phyloP scores from a whole-genome alignment of 2,888 invertebrate genomes.

The Conus canariensis region DNA sequence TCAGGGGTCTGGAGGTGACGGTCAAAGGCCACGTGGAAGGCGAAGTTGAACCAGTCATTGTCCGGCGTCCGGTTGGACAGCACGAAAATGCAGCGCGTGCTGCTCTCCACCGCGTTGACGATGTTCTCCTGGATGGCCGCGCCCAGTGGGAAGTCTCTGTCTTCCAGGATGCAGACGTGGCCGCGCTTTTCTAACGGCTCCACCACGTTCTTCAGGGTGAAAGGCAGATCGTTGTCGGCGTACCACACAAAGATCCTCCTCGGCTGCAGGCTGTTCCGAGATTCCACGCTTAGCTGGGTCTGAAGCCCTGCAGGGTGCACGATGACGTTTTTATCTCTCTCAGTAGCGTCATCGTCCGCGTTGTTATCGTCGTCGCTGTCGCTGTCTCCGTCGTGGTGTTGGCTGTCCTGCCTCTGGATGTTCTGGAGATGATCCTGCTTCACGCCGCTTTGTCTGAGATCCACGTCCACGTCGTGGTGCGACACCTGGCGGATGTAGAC shows the following conservation, averaged over 20 bases:
- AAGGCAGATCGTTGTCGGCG: conserved; percentile 30
- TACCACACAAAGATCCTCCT: conserved; percentile 38
- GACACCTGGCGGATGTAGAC: background rate
- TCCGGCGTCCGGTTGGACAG: conserved; percentile 13
- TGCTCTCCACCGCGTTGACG: conserved; percentile 31
- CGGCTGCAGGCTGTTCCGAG: background rate
- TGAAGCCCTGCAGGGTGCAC: background rate
- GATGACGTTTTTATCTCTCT: background rate
- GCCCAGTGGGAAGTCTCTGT: conserved; percentile 34
- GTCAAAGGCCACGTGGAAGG: conserved; percentile 39
- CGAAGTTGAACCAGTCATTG: conserved; percentile 35
- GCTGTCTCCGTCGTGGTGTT: background rate
- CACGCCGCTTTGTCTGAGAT: background rate
- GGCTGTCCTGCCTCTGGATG: background rate
- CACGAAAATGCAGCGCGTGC: conserved; percentile 33
- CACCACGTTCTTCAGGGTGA: conserved; percentile 24
- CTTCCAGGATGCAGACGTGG: conserved; percentile 33
- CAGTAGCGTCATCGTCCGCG: background rate
- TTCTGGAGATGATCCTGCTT: background rate
- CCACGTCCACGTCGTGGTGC: background rate
- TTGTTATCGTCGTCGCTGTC: background rate
- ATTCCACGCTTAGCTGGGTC: conserved; percentile 15
- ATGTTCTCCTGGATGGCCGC: conserved; percentile 41
- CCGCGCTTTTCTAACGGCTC: conserved; percentile 22
- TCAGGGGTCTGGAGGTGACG: conserved; percentile 30